phyloP scores from a whole-genome alignment of 2,113 vertebrate genomes.

The Gobio gobio region DNA sequence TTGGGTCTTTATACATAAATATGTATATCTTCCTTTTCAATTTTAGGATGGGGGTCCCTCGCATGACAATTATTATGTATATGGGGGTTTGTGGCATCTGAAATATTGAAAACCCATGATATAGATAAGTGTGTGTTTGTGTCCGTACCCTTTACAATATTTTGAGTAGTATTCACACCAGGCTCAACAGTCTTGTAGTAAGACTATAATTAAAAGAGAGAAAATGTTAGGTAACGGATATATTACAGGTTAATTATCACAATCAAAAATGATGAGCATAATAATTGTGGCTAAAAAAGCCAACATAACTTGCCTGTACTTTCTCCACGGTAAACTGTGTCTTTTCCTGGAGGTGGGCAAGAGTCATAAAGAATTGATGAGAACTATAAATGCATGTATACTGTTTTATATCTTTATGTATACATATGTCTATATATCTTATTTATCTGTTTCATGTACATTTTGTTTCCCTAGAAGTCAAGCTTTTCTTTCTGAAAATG shows the following conservation, averaged over 20 bases:
- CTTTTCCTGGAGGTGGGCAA: conserved; percentile 60
- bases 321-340: conserved; percentile 52
- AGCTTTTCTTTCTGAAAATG: background rate
- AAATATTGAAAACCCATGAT: background rate
- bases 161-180: conserved; percentile 73
- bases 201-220: conserved; percentile 70
- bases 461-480: background rate
- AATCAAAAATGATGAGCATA: background rate
- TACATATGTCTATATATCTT: background rate
- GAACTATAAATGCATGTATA: background rate
- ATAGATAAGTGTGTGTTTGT: background rate
- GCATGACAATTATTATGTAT: background rate
- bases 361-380: background rate
- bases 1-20: background rate
- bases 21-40: background rate
- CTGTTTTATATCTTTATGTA: no score
- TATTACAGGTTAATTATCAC: background rate
- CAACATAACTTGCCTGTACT: conserved; percentile 62
- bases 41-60: background rate
- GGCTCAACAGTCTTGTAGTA: conserved; percentile 81
- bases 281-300: background rate
- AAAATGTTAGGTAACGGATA: background rate
- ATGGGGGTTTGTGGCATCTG: background rate
- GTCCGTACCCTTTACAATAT: conserved; percentile 81
- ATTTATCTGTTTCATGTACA: background rate